Evolutionary conservation across 2,888 invertebrate genomes (phyloP).

Genomic region (Metalampra italica): DNA sequence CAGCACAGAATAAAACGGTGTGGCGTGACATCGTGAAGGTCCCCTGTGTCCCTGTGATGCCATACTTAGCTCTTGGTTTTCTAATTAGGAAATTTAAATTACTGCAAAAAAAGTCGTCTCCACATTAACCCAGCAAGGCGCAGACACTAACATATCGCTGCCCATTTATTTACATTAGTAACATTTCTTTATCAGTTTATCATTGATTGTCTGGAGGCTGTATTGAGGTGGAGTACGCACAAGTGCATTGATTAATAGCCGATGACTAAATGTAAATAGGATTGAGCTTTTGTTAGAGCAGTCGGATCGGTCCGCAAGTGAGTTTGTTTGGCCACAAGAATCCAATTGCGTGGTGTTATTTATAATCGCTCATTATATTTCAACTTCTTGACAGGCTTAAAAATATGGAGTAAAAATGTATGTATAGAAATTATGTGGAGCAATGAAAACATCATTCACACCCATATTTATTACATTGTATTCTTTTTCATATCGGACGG

Average conservation of each 20-base stretch:
- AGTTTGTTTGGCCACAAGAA: constrained; percentile 39
- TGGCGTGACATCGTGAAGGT: too few relatives aligned
- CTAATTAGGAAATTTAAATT: too few relatives aligned
- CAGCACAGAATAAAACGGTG: too few relatives aligned
- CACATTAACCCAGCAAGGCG: constrained; percentile 22
- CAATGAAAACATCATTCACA: constrained; percentile 27
- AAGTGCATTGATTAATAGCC: constrained; percentile 59
- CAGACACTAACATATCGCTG: constrained; percentile 68
- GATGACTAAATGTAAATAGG: constrained; percentile 68
- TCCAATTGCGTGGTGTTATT: constrained; percentile 23
- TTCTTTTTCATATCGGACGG: not conserved
- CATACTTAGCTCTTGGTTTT: too few relatives aligned
- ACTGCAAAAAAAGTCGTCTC: constrained; percentile 27
- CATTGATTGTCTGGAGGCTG: constrained; percentile 61
- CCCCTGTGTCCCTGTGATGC: too few relatives aligned
- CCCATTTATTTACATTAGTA: constrained; percentile 76
- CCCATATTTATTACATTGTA: constrained; percentile 5
- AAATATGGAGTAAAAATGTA: constrained; percentile 5
- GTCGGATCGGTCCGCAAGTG: constrained; percentile 25
- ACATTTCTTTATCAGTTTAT: constrained; percentile 75
- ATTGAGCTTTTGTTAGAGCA: constrained; percentile 54
- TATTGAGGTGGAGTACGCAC: constrained; percentile 47
- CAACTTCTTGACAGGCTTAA: constrained; percentile 34
- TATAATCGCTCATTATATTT: constrained; percentile 9
- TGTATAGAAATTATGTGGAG: constrained; percentile 18